phyloP scores from a whole-genome alignment of 2,797 vertebrate species.

The Harpagifer antarcticus region DNA sequence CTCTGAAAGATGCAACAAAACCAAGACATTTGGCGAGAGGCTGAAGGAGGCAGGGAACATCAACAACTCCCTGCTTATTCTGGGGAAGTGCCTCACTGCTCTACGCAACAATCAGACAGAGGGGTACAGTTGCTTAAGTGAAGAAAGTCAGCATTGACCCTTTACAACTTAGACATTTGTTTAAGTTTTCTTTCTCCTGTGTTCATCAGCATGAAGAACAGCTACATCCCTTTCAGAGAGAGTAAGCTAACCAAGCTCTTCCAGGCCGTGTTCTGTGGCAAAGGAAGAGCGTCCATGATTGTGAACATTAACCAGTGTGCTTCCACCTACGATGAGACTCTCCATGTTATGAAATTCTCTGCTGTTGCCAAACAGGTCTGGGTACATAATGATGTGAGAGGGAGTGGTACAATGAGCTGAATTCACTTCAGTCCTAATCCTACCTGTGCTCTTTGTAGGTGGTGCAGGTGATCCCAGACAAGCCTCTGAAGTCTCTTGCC shows the following conservation, averaged over 20 bases:
- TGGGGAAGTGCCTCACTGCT: conserved; percentile 93
- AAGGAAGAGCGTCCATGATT: conserved; percentile 91
- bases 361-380: conserved; percentile 90
- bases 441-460: conserved; percentile 75
- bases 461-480: conserved; percentile 86
- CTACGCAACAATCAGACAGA: conserved; percentile 88
- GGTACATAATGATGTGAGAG: not conserved
- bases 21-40: conserved; percentile 90
- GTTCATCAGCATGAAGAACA: conserved; percentile 78
- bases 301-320: conserved; percentile 93
- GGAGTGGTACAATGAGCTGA: not conserved
- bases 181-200: not conserved
- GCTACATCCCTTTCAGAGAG: conserved; percentile 91
- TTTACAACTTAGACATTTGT: not conserved
- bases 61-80: conserved; percentile 93
- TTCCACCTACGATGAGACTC: conserved; percentile 91
- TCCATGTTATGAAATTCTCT: conserved; percentile 94
- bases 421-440: not conserved
- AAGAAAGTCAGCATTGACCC: not conserved
- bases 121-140: conserved; percentile 72
- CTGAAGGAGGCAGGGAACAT: conserved; percentile 95
- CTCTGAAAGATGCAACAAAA: conserved; percentile 93
- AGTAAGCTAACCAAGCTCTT: conserved; percentile 94
- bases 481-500: conserved; percentile 76
- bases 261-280: conserved; percentile 91